phyloP scores from a whole-genome alignment of 2,888 invertebrate species.

The Epsilonema sp. region DNA sequence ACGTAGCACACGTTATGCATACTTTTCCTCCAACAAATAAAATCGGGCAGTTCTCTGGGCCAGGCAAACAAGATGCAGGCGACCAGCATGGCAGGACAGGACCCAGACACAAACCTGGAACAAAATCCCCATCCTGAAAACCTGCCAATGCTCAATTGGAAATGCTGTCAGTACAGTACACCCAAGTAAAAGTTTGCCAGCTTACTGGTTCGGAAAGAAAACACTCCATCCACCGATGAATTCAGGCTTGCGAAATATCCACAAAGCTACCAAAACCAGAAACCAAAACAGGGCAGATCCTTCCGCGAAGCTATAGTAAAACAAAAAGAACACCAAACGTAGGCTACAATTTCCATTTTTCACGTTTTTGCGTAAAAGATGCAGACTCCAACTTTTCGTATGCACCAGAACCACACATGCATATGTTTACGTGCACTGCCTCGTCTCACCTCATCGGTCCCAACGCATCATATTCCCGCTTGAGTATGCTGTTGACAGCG shows the following conservation, averaged over 20 bases:
- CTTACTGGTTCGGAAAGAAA: constrained; percentile 15
- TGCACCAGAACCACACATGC: no score
- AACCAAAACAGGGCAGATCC: constrained; percentile 12
- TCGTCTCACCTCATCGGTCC: constrained; percentile 12
- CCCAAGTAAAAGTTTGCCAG: background rate
- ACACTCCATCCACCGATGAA: constrained; percentile 28
- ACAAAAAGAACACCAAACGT: no score
- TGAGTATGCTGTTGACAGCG: background rate
- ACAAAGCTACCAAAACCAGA: constrained; percentile 12
- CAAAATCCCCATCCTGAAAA: no score
- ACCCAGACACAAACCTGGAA: constrained; percentile 22
- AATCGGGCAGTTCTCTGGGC: constrained; percentile 16
- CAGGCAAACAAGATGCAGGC: constrained; percentile 14
- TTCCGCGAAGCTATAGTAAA: constrained; percentile 13
- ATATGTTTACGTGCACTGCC: no score
- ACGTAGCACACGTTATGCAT: background rate
- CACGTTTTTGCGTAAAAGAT: background rate
- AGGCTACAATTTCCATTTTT: background rate
- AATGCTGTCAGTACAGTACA: background rate
- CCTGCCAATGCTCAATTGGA: no score
- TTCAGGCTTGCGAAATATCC: constrained; percentile 27
- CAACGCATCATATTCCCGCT: constrained; percentile 11
- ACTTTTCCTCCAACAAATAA: background rate
- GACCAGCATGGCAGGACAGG: constrained; percentile 7
- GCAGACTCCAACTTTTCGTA: no score